A percentile compares a stretch with the other conserved stretches of the same genome.
These are phyloP conservation scores for Pseudochirops cupreus DNA, from an alignment of 2,797 vertebrate genomes.

Conservation along the genomic window DNA sequence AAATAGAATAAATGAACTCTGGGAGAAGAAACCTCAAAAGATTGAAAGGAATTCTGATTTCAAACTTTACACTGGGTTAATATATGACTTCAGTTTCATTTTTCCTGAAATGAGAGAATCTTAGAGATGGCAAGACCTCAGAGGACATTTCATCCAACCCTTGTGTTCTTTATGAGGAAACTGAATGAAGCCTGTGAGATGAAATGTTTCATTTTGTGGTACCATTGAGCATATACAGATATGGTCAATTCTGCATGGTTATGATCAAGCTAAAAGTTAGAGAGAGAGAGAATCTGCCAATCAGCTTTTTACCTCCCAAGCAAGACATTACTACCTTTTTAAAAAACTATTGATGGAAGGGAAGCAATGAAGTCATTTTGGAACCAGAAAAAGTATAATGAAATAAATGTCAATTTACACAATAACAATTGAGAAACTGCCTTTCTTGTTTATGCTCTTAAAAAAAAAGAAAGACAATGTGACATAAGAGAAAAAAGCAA, in stretches of 20 bases:
- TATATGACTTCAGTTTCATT: not conserved
- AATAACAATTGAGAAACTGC: not conserved
- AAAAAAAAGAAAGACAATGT: not conserved
- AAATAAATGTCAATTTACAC: conserved; percentile 20
- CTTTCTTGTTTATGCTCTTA: conserved; percentile 51
- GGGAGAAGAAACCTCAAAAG: conserved; percentile 11
- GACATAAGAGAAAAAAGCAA: not conserved
- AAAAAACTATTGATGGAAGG: conserved; percentile 10
- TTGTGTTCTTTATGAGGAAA: not conserved
- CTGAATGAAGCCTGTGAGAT: not conserved
- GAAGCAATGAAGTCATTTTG: not conserved
- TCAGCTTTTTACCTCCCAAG: not conserved
- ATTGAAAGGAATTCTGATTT: conserved; percentile 23
- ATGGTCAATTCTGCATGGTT: not conserved
- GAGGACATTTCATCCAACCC: not conserved
- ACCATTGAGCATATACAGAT: not conserved
- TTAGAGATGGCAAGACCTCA: not conserved
- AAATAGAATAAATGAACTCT: not conserved
- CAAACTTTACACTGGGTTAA: conserved; percentile 54
- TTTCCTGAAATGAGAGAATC: not conserved
- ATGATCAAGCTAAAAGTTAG: not conserved
- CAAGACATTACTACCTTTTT: not conserved
- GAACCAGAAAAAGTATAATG: not conserved
- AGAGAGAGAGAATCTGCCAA: not conserved
- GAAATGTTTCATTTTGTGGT: not conserved